phyloP scores from a whole-genome alignment of 2,888 invertebrate species.

The Trichopria drosophilae region DNA sequence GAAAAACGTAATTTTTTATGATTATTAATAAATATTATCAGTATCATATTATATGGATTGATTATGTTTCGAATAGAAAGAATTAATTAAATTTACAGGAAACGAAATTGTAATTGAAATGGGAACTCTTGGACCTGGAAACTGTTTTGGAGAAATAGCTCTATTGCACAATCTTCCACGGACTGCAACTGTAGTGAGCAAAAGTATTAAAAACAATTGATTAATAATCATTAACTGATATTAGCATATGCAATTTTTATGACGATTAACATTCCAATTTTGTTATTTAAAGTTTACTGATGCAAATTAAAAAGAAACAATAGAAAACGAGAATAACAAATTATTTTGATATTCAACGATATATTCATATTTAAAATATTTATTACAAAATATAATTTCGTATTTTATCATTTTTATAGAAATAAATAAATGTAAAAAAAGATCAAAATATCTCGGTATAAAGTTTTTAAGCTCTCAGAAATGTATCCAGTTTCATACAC shows the following conservation, averaged over 20 bases:
- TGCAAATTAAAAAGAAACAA: not conserved
- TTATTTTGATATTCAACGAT: not conserved
- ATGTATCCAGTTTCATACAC: no score
- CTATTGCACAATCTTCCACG: slow-evolving; percentile 66
- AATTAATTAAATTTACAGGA: slow-evolving; percentile 31
- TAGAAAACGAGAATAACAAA: not conserved
- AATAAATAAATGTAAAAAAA: no score
- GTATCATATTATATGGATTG: no score
- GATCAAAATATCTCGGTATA: no score
- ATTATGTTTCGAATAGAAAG: slow-evolving; percentile 13
- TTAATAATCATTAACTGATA: not conserved
- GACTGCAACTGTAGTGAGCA: slow-evolving; percentile 65
- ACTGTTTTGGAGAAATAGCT: slow-evolving; percentile 71
- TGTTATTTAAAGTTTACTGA: not conserved
- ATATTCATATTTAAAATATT: not conserved
- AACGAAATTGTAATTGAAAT: slow-evolving; percentile 53
- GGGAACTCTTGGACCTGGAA: slow-evolving; percentile 63
- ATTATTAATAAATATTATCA: no score
- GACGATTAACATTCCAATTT: not conserved
- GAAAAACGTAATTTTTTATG: no score
- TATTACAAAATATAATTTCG: slow-evolving; percentile 1
- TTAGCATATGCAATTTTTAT: no score
- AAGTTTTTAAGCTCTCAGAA: no score
- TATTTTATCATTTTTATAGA: slow-evolving; percentile 6
- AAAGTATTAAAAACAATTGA: slow-evolving; percentile 39